These are phyloP conservation scores for Portevinia maculata DNA, from an alignment of 2,888 invertebrate species.

Conservation along the genomic window DNA sequence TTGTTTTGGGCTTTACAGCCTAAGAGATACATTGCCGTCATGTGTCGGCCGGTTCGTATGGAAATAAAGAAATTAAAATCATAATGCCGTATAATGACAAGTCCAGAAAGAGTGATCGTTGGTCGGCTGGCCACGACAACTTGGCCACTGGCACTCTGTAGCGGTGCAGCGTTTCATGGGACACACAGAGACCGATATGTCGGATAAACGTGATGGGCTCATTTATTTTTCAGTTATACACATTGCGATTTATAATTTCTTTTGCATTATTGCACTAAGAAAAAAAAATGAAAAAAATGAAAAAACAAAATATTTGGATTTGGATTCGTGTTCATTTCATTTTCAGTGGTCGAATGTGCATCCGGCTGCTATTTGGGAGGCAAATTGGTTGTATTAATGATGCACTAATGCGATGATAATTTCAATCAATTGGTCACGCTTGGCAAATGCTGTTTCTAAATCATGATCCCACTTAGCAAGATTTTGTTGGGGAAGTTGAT, in stretches of 20 bases:
- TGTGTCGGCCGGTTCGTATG: conserved; percentile 25
- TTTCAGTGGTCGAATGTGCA: neutral
- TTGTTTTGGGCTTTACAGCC: neutral
- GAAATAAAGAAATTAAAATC: conserved; percentile 65
- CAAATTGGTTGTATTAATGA: conserved; percentile 6
- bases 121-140: neutral
- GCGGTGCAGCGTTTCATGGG: conserved; percentile 14
- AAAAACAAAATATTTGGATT: neutral
- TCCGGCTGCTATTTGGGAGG: conserved; percentile 4
- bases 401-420: conserved; percentile 12
- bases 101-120: conserved; percentile 41
- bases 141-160: conserved; percentile 25
- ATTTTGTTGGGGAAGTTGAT: no score
- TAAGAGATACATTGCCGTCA: neutral
- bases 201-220: conserved; percentile 19
- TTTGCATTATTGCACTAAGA: neutral
- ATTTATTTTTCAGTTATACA: conserved; percentile 39
- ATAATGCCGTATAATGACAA: conserved; percentile 53
- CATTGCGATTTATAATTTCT: conserved; percentile 20
- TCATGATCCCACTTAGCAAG: no score
- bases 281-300: no score
- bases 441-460: neutral
- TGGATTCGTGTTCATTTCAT: neutral
- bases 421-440: conserved; percentile 4
- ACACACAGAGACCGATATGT: conserved; percentile 22